Base-by-base conservation (phyloP, 1,140 invertebrate genomes). In the Anastatus disparis region DNA sequence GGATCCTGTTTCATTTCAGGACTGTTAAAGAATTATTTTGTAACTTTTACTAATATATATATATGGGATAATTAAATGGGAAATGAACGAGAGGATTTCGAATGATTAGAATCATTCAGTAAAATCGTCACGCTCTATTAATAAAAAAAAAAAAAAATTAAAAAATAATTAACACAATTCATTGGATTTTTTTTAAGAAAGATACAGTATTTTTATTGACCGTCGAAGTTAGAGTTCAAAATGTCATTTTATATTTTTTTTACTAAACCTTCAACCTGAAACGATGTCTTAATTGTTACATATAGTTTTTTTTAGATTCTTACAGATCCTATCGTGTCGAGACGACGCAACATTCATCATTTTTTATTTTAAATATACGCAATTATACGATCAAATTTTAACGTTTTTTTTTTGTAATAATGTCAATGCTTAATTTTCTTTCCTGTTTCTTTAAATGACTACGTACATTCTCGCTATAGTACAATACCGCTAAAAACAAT, bases 401-500 rank as follows among this genome's bases (percentile, higher is more conserved):
- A 62, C 59, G 58, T 59, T 29, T 69, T 52, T n/a, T n/a, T n/a
- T n/a, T n/a, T n/a, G n/a, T n/a, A n/a, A 27, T 42, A 42, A 53
- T 62, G 4, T 52, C 20, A 29, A 22, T 55, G 27, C 31, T 44
- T 22, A 40, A 22, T 58, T 40, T 22, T 40, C 42, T 68, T 40
- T 68, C 26, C 3, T 59, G 13, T 61, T 29, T 59, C 29, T 35
- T 58, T 50, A 59, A 69, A 69, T 55, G 29, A 64, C 61, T 71
- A 71, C 55, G 46, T 65, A 66, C 53, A 59, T 71, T 66, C 26
- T 71, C 27, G 26, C 44, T 66, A 71, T 66, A 65, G 46, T 71
- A 70, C 69, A 70, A 50, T 52, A 70, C 53, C 69, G 69, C 69
- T 70, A 64, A 71, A 70, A 65, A 71, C 62, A 65, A 61, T 66